Evolutionary conservation across 2,797 vertebrate species (phyloP), one percentile per base, ranked within the genome.

Genomic region (Spondyliosoma cantharus): DNA sequence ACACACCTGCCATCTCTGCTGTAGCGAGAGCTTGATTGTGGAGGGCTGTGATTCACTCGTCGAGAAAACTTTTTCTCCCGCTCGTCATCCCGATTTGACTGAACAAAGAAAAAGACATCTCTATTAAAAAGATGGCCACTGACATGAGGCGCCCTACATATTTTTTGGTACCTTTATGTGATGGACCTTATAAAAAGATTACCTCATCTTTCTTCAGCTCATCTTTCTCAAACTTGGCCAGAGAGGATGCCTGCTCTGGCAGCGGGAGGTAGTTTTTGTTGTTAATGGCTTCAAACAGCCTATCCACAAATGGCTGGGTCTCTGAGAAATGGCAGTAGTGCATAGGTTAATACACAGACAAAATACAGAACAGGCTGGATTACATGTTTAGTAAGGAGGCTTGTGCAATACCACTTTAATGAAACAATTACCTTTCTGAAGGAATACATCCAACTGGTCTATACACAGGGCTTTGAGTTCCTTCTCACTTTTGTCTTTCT

Each of bases 361-460:
- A 70, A 50, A 2, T 9, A 24, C 15, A 48, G 48, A 14, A 74
- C 3, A 42, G 2, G 16, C 43, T 5, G 13, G 9, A 49, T 19
- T 11, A 48, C 3, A 12, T 25, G 1, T 32, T 32, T 32, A 59
- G 17, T 0, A 62, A 49, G 1, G 1, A 25, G 0, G 11, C 48
- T 15, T 43, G 5, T 2, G 19, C 32, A 60, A 20, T 67, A 15
- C 48, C 20, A 5, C 0, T 11, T 76, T 25, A 1, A 50, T 9
- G 13, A 53, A 43, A 29, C 7, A 15, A 32, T 15, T 94, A 99
- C 98, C 98, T 95, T 98, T 99, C 90, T 99, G 98, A 81, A 99
- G 97, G 94, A 99, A 99, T 72, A 99, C 98, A 94, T 99, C 98
- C 90, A 99, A 93, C 88, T 99, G 98, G 95, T 99, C 98, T 87